Conservation (phyloP, 2,888 invertebrate species). For the Drosophila demipolita region DNA sequence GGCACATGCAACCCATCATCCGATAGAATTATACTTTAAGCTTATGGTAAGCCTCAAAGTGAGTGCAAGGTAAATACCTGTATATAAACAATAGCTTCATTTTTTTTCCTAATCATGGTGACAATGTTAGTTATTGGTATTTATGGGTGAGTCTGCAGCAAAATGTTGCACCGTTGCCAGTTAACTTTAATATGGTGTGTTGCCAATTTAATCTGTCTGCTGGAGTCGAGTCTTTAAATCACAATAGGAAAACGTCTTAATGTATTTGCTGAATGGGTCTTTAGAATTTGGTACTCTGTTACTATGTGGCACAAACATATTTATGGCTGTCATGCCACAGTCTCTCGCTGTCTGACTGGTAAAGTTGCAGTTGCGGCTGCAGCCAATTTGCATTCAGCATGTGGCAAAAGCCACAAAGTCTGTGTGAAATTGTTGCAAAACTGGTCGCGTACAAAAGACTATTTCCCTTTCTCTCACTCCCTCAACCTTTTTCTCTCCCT, state of each 20-base stretch:
- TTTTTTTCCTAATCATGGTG: no score
- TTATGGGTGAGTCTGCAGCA: neutral
- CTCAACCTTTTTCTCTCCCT: neutral
- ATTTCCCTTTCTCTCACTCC: neutral
- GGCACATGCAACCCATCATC: neutral
- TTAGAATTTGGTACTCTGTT: neutral
- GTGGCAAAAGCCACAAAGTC: slow-evolving; percentile 26
- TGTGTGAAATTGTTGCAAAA: slow-evolving; percentile 65
- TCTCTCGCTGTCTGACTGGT: neutral
- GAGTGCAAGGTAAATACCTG: neutral
- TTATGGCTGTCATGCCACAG: neutral
- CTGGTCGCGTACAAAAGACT: slow-evolving; percentile 46
- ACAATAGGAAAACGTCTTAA: neutral
- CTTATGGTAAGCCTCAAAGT: neutral
- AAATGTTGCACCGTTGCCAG: no score
- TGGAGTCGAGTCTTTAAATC: neutral
- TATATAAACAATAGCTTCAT: no score
- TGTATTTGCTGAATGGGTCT: neutral
- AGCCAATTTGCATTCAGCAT: slow-evolving; percentile 40
- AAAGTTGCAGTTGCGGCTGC: slow-evolving; percentile 16
- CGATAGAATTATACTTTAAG: neutral
- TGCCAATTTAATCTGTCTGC: neutral
- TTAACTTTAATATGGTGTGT: neutral
- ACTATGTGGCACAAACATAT: neutral
- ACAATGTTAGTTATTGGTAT: neutral